Percentiles rank a stretch among this genome's conserved stretches.
phyloP scores from a whole-genome alignment of 2,797 vertebrate genomes.

The Tachyglossus aculeatus region DNA sequence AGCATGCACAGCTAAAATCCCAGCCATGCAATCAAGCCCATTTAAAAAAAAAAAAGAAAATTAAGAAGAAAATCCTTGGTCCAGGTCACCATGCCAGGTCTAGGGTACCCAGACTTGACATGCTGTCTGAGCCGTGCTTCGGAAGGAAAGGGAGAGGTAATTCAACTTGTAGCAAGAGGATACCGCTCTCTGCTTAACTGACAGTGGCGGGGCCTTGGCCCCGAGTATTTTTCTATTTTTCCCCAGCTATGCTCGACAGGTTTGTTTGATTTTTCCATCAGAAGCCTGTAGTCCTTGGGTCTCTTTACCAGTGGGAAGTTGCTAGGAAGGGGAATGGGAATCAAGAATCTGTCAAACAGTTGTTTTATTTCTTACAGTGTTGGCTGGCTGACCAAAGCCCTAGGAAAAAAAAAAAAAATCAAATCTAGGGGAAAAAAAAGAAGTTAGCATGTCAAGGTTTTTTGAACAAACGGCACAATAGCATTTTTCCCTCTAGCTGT shows the following conservation, averaged over 20 bases:
- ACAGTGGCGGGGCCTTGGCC: constrained; percentile 30
- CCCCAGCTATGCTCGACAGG: constrained; percentile 41
- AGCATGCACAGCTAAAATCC: too few species aligned
- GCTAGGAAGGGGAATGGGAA: constrained; percentile 40
- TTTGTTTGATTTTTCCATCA: constrained; percentile 69
- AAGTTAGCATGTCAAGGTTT: constrained; percentile 69
- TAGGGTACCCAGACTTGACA: too few species aligned
- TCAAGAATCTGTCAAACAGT: constrained; percentile 57
- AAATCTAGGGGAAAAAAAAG: constrained; percentile 64
- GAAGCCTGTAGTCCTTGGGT: constrained; percentile 46
- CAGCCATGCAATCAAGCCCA: too few species aligned
- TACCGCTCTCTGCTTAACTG: constrained; percentile 35
- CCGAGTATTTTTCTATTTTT: constrained; percentile 60
- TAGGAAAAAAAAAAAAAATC: constrained; percentile 46
- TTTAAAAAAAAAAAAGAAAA: too few species aligned
- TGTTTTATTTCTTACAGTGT: constrained; percentile 60
- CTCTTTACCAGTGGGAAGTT: constrained; percentile 44
- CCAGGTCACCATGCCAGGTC: too few species aligned
- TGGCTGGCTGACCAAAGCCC: constrained; percentile 65
- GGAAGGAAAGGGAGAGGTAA: background rate
- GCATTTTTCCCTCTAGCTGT: constrained; percentile 67
- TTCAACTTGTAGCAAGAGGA: constrained; percentile 46
- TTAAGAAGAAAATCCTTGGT: too few species aligned
- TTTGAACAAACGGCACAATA: constrained; percentile 69
- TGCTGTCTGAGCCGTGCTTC: too few species aligned